These are phyloP conservation scores for Paradoxurus hermaphroditus DNA, from an alignment of 2,113 vertebrate genomes.

Conservation along the genomic window DNA sequence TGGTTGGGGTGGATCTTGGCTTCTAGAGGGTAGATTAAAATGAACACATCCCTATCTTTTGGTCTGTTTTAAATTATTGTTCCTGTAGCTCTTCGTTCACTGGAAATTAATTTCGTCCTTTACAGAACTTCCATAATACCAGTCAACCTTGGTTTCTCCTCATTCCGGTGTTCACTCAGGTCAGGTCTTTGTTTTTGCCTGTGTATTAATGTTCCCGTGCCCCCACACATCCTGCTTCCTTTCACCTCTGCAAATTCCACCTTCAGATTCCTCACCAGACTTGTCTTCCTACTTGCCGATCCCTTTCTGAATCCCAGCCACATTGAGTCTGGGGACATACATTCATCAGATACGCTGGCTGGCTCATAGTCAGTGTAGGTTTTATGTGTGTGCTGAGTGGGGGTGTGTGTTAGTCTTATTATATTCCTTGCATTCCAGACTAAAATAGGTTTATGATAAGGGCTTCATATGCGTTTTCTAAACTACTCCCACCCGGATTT, in stretches of 20 bases:
- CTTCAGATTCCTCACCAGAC: neutral
- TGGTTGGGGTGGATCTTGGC: neutral
- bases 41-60: neutral
- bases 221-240: neutral
- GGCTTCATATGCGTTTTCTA: neutral
- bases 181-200: neutral
- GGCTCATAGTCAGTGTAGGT: neutral
- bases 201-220: neutral
- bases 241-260: neutral
- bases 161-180: neutral
- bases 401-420: neutral
- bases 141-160: neutral
- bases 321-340: neutral
- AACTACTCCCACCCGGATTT: neutral
- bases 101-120: neutral
- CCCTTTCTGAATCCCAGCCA: neutral
- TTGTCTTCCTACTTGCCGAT: neutral
- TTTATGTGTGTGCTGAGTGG: neutral
- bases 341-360: neutral
- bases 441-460: conserved; percentile 3
- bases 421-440: neutral
- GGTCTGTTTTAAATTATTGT: neutral
- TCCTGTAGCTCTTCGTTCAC: neutral
- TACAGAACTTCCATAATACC: neutral
- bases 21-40: neutral